These are phyloP conservation scores for Ageneiosus marmoratus DNA, from an alignment of 2,113 vertebrate genomes.

Conservation along the genomic window DNA sequence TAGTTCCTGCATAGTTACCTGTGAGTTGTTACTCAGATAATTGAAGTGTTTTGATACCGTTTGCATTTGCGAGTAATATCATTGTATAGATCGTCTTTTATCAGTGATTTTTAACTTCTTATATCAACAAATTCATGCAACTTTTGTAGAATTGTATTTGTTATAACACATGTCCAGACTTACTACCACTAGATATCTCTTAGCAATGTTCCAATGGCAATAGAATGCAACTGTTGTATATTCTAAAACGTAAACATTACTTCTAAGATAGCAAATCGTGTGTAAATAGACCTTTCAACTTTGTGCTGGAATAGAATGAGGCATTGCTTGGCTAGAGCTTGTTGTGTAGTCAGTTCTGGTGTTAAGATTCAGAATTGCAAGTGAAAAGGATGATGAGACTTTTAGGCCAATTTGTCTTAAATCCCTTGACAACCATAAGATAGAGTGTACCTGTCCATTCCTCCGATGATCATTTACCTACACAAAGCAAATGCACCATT, in stretches of 20 bases:
- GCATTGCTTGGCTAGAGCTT: background rate
- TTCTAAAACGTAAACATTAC: background rate
- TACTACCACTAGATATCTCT: background rate
- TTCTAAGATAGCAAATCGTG: background rate
- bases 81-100: background rate
- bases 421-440: conserved; percentile 64
- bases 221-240: background rate
- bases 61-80: background rate
- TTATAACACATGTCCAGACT: background rate
- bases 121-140: background rate
- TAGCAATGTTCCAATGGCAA: background rate
- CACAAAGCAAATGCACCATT: conserved; percentile 70
- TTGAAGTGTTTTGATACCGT: background rate
- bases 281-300: background rate
- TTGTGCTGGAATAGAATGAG: background rate
- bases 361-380: conserved; percentile 50
- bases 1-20: background rate
- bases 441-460: conserved; percentile 64
- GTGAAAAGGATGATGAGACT: conserved; percentile 56
- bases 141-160: background rate
- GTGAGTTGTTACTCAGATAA: background rate
- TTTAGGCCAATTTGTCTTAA: conserved; percentile 66
- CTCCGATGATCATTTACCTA: conserved; percentile 69
- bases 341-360: conserved; percentile 25
- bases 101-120: background rate